A percentile compares a stretch with the other conserved stretches of the same genome.
These are phyloP conservation scores for Drosophila niveifrons DNA, from an alignment of 2,888 invertebrate species.

Conservation along the genomic window DNA sequence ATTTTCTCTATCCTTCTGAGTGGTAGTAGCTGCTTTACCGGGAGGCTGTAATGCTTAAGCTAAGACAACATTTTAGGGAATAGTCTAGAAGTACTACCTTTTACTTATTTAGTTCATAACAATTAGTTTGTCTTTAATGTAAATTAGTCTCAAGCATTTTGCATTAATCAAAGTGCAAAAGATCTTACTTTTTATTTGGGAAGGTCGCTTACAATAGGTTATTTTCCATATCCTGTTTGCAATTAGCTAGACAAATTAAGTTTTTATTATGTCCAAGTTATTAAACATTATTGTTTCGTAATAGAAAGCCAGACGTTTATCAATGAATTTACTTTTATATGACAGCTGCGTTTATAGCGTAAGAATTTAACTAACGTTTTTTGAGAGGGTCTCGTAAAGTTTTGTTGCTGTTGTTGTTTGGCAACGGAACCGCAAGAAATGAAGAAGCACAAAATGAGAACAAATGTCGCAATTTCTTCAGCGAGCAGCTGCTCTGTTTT, in stretches of 20 bases:
- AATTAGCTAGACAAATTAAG: too few relatives aligned
- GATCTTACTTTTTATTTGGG: too few relatives aligned
- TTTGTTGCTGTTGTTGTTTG: neutral
- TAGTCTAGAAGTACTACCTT: too few relatives aligned
- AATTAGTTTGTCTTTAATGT: too few relatives aligned
- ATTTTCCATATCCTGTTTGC: too few relatives aligned
- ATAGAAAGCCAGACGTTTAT: neutral
- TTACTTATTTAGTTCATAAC: too few relatives aligned
- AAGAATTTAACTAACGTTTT: constrained; percentile 2
- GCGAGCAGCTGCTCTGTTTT: constrained; percentile 22
- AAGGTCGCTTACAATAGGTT: too few relatives aligned
- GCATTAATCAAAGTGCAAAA: too few relatives aligned
- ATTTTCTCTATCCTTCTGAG: too few relatives aligned
- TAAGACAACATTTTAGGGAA: neutral
- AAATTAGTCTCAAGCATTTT: too few relatives aligned
- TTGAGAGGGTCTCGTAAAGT: neutral
- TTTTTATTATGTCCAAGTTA: too few relatives aligned
- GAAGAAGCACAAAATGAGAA: constrained; percentile 33
- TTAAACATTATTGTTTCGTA: too few relatives aligned
- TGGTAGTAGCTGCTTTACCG: neutral
- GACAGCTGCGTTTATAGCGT: neutral
- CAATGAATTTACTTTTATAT: neutral
- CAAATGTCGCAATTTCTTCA: constrained; percentile 60
- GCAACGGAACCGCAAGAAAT: constrained; percentile 8
- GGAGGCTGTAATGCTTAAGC: neutral